Conservation (phyloP, 2,888 invertebrate species). For the Ctena decussata region DNA sequence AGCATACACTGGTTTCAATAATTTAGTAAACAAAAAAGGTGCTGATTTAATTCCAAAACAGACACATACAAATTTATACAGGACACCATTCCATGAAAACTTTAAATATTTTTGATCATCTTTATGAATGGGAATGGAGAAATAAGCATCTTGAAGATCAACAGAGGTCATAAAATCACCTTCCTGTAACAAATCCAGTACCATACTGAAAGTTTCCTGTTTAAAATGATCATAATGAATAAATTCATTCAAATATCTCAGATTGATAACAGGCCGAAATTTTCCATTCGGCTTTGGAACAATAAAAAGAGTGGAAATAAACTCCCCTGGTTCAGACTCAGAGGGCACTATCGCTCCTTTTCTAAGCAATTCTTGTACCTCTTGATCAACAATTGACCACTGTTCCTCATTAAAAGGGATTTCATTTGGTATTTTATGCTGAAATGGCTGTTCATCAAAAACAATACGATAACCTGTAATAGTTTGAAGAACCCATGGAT, state of each 20-base stretch:
- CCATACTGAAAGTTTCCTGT: neutral
- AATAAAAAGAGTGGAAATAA: neutral
- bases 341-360: conserved; percentile 23
- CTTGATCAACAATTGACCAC: neutral
- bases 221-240: neutral
- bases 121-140: conserved; percentile 29
- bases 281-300: conserved; percentile 8
- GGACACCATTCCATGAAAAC: conserved; percentile 29
- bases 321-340: neutral
- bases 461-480: conserved; percentile 30
- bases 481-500: conserved; percentile 30
- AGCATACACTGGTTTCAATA: conserved; percentile 50
- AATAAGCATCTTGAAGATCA: conserved; percentile 39
- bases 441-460: conserved; percentile 25
- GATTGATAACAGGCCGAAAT: conserved; percentile 14
- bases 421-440: conserved; percentile 16
- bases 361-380: neutral
- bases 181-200: conserved; percentile 11
- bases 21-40: conserved; percentile 44
- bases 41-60: conserved; percentile 30
- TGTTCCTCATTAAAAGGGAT: conserved; percentile 14
- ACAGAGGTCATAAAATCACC: conserved; percentile 36
- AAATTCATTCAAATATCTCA: conserved; percentile 1
- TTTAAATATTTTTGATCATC: conserved; percentile 28
- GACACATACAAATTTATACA: conserved; percentile 36